These are phyloP conservation scores for Zingel zingel DNA, from an alignment of 2,113 vertebrate genomes.

Conservation along the genomic window DNA sequence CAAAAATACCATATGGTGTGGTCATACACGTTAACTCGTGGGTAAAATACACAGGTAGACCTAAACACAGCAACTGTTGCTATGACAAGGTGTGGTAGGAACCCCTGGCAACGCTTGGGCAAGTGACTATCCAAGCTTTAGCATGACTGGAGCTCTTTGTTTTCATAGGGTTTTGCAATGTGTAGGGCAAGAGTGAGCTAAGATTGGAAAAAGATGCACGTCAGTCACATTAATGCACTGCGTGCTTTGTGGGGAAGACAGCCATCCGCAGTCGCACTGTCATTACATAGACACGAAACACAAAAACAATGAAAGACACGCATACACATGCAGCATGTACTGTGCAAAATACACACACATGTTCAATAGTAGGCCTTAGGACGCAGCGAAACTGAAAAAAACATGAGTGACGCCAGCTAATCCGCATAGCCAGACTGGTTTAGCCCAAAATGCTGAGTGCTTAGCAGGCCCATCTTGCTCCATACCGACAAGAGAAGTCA, in stretches of 20 bases:
- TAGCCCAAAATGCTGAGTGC: constrained; percentile 48
- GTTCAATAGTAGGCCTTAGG: constrained; percentile 31
- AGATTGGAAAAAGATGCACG: constrained; percentile 44
- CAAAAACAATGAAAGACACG: constrained; percentile 8
- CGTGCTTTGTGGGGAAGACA: constrained; percentile 31
- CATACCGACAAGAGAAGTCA: constrained; percentile 23
- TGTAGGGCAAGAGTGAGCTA: constrained; percentile 12
- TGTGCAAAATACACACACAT: constrained; percentile 11
- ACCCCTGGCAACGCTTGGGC: constrained; percentile 31
- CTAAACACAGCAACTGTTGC: constrained; percentile 82
- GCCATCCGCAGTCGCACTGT: not conserved
- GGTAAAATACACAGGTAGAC: constrained; percentile 61
- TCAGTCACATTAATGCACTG: constrained; percentile 31
- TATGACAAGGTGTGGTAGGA: constrained; percentile 67
- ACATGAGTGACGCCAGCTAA: constrained; percentile 69
- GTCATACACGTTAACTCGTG: constrained; percentile 46
- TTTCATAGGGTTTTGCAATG: constrained; percentile 59
- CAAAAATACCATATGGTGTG: constrained; percentile 38
- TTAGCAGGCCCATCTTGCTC: constrained; percentile 45
- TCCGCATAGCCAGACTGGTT: constrained; percentile 74
- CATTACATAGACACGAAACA: not conserved
- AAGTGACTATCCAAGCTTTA: constrained; percentile 37
- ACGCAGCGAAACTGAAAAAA: constrained; percentile 80
- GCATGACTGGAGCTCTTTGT: constrained; percentile 63
- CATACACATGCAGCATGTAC: not conserved